A percentile compares a stretch with the other conserved stretches of the same genome.
phyloP scores from a whole-genome alignment of 2,888 invertebrate genomes.

The Podotricha telesiphe region DNA sequence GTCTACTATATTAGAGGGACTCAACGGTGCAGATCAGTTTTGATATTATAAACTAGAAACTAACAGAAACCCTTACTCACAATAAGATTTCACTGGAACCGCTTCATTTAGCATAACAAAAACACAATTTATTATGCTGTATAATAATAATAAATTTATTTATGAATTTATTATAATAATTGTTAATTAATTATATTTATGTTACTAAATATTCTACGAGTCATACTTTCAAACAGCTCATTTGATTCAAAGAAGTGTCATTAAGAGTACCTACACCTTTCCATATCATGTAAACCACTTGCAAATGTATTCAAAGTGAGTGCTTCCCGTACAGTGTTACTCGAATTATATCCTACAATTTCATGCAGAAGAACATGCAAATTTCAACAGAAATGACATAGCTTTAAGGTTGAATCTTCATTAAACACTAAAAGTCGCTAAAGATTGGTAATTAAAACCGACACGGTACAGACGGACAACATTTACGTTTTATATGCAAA shows the following conservation, averaged over 20 bases:
- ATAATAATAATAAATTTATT: too few relatives aligned
- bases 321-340: conserved; percentile 62
- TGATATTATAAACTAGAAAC: too few relatives aligned
- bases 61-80: too few relatives aligned
- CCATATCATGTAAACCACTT: conserved; percentile 70
- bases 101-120: too few relatives aligned
- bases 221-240: conserved; percentile 36
- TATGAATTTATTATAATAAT: too few relatives aligned
- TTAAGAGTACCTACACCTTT: conserved; percentile 65
- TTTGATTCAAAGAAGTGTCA: conserved; percentile 66
- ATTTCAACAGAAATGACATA: conserved; percentile 3
- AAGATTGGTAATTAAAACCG: conserved; percentile 69
- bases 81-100: too few relatives aligned
- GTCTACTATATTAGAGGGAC: too few relatives aligned
- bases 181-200: too few relatives aligned
- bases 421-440: not conserved
- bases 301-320: conserved; percentile 76
- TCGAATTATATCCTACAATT: conserved; percentile 69
- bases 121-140: too few relatives aligned
- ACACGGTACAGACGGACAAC: conserved; percentile 13
- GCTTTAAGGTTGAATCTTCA: conserved; percentile 14
- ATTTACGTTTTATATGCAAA: conserved; percentile 20
- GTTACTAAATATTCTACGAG: not conserved
- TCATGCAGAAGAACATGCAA: conserved; percentile 45
- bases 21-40: too few relatives aligned